phyloP scores from a whole-genome alignment of 2,797 vertebrate genomes.

The Clarias laeviceps region DNA sequence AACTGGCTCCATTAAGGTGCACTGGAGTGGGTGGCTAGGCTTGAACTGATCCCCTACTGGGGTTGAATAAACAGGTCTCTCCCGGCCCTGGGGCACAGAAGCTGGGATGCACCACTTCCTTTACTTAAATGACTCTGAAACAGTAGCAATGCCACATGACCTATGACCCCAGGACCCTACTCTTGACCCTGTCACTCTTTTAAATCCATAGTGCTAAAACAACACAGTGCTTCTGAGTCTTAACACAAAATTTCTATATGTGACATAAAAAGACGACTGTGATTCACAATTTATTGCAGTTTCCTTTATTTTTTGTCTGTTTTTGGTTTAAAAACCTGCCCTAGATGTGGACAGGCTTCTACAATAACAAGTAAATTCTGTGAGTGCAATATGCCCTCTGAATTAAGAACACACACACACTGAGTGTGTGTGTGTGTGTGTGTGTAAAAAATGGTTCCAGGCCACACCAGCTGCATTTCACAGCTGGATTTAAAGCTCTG shows the following conservation, averaged over 20 bases:
- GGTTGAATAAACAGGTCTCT: constrained; percentile 77
- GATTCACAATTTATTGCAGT: neutral
- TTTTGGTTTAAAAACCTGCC: constrained; percentile 29
- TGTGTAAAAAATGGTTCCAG: constrained; percentile 34
- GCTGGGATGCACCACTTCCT: constrained; percentile 61
- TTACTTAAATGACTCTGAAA: constrained; percentile 63
- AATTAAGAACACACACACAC: constrained; percentile 26
- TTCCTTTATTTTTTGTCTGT: neutral
- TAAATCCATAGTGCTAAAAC: constrained; percentile 63
- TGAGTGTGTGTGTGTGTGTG: constrained; percentile 14
- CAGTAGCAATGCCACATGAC: constrained; percentile 74
- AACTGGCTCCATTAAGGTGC: constrained; percentile 68
- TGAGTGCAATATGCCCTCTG: constrained; percentile 53
- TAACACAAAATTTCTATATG: neutral
- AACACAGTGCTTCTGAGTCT: neutral
- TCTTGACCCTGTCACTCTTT: constrained; percentile 73
- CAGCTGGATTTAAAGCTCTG: constrained; percentile 75
- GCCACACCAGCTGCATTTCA: constrained; percentile 62
- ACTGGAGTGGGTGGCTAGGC: constrained; percentile 71
- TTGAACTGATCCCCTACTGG: constrained; percentile 71
- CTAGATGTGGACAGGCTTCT: constrained; percentile 33
- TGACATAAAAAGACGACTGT: neutral
- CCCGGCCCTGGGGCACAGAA: constrained; percentile 60
- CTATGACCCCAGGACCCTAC: constrained; percentile 69
- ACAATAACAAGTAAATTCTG: constrained; percentile 49